Base-by-base conservation (phyloP, 1,140 invertebrate genomes). In the Arion vulgaris region DNA sequence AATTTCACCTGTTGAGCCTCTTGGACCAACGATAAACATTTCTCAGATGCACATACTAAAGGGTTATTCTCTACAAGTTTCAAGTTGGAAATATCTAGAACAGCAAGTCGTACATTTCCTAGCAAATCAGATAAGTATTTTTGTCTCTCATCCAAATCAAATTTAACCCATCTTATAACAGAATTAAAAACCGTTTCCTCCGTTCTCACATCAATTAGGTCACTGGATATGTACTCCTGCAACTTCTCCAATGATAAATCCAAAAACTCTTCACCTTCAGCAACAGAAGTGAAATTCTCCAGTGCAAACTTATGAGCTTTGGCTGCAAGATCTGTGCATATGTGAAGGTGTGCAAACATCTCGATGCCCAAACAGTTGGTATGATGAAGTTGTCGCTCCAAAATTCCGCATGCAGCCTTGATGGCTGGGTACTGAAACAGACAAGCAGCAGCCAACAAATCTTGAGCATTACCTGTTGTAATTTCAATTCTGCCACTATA, bases 121-220 rank as follows among this genome's bases (percentile, higher is more conserved):
- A 93, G 53, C 68, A 93, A 79, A 13, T 87, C 83, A 23, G 85
- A 85, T n/a, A 91, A 84, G 75, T 89, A 84, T 69, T 86, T 78
- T 45, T 89, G 84, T 39, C 92, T 85, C n/a, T 91, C 88, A 68
- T 92, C 89, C 11, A 86, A 71, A 71, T 92, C 90, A 85, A 90
- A 90, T 41, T 92, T 88, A 5, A 93, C 84, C 93, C 93, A 93
- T 72, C 87, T 88, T 66, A 91, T 87, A 4, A 91, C 89, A 41
- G 93, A 90, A 80, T 92, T 88, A 86, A 92, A 93, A 2, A 93
- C 92, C 74, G 89, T 91, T 84, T 93, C 92, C 80, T 93, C 92
- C 68, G 87, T 87, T n/a, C 88, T 82, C 0, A 93, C 91, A 77
- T 93, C 92, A 32, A 92, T 90, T 34, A 88, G 86, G 75, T 92